phyloP scores from a whole-genome alignment of 2,888 invertebrate genomes.

The Hirtodrosophila cameraria region DNA sequence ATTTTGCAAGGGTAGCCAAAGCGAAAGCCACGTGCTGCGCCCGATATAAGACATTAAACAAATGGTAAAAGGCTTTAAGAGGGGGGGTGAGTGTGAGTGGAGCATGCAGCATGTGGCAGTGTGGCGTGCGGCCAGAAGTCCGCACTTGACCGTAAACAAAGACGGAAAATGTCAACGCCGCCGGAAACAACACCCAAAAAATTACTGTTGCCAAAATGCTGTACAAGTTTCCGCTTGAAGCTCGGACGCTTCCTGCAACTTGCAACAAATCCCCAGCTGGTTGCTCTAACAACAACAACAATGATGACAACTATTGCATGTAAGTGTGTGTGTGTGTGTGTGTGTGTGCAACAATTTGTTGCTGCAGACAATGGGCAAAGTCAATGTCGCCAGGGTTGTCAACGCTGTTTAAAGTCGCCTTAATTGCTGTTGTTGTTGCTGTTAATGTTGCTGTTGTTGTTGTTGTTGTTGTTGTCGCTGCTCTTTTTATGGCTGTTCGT shows the following conservation, averaged over 20 bases:
- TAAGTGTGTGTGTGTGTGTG: slow-evolving; percentile 51
- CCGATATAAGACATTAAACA: slow-evolving; percentile 57
- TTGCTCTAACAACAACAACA: slow-evolving; percentile 32
- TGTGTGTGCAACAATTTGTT: slow-evolving; percentile 72
- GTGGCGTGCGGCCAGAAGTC: not conserved
- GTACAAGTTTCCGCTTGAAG: slow-evolving; percentile 70
- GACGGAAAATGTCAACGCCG: slow-evolving; percentile 71
- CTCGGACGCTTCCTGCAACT: slow-evolving; percentile 65
- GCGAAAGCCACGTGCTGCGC: slow-evolving; percentile 49
- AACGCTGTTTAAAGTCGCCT: slow-evolving; percentile 74
- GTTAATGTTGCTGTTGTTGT: slow-evolving; percentile 20
- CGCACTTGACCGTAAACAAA: slow-evolving; percentile 50
- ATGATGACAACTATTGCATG: slow-evolving; percentile 19
- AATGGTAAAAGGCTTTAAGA: slow-evolving; percentile 45
- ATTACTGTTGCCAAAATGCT: slow-evolving; percentile 74
- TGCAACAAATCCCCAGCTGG: slow-evolving; percentile 68
- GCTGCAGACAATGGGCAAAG: slow-evolving; percentile 62
- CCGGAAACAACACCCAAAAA: slow-evolving; percentile 78
- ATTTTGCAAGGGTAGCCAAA: slow-evolving; percentile 61
- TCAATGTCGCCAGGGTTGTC: slow-evolving; percentile 75
- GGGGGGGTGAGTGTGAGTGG: not conserved
- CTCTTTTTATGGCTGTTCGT: slow-evolving; percentile 61
- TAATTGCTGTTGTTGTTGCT: slow-evolving; percentile 67
- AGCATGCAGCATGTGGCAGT: not conserved
- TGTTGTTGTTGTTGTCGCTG: slow-evolving; percentile 27